phyloP scores from a whole-genome alignment of 2,888 invertebrate genomes.

The Augochlorella aurata region DNA sequence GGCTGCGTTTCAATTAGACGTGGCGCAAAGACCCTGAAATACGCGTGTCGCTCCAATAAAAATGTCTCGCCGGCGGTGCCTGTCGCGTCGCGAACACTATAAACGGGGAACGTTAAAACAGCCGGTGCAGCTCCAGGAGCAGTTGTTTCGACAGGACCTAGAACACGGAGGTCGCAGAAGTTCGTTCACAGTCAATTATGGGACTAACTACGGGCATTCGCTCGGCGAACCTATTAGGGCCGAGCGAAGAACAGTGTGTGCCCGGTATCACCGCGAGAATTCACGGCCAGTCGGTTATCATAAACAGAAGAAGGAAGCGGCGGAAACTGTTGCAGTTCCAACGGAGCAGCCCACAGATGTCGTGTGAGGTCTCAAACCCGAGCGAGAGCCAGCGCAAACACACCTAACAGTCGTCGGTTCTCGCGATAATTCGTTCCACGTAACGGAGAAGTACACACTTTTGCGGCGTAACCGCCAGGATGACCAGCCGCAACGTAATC shows the following conservation, averaged over 20 bases:
- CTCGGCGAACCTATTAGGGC: slow-evolving; percentile 44
- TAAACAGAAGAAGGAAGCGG: slow-evolving; percentile 47
- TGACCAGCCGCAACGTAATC: slow-evolving; percentile 4
- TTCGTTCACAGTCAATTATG: slow-evolving; percentile 44
- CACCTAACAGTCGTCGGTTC: slow-evolving; percentile 25
- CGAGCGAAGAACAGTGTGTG: slow-evolving; percentile 47
- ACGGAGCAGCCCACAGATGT: slow-evolving; percentile 50
- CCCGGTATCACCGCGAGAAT: slow-evolving; percentile 19
- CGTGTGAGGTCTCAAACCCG: slow-evolving; percentile 35
- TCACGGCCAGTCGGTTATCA: slow-evolving; percentile 22
- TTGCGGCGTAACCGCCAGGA: no score
- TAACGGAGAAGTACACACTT: background rate
- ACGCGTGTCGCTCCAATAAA: background rate
- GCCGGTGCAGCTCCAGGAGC: slow-evolving; percentile 13
- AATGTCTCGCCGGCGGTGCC: background rate
- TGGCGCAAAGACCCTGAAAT: background rate
- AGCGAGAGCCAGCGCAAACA: slow-evolving; percentile 40
- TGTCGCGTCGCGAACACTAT: background rate
- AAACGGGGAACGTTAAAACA: background rate
- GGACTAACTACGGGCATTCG: slow-evolving; percentile 27
- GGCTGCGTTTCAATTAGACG: slow-evolving; percentile 15
- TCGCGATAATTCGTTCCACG: background rate
- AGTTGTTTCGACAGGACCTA: slow-evolving; percentile 23
- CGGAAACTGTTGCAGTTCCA: slow-evolving; percentile 33
- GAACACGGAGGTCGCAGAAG: slow-evolving; percentile 30